Conservation (phyloP, 1,140 invertebrate genomes). For the Lepidurus arcticus region DNA sequence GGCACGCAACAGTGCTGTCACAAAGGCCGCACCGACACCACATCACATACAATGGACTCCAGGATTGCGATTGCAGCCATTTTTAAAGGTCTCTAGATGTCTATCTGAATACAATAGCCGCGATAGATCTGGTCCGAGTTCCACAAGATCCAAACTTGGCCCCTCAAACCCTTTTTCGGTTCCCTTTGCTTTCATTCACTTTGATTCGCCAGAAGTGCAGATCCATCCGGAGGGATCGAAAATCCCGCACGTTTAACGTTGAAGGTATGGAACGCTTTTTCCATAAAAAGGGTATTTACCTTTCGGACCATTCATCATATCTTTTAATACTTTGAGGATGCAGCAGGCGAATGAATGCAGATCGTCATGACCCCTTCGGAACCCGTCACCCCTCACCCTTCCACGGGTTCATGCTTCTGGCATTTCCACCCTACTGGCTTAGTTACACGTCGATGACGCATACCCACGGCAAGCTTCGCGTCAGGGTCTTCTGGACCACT, state of each 20-base stretch:
- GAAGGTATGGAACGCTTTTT: neutral
- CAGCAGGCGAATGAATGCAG: neutral
- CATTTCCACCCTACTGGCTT: slow-evolving; percentile 16
- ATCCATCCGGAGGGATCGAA: neutral
- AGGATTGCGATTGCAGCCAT: neutral
- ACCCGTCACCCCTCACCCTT: neutral
- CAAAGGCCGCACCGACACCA: neutral
- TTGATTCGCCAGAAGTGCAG: too few relatives aligned
- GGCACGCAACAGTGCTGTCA: neutral
- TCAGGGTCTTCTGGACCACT: slow-evolving; percentile 12
- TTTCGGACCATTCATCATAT: neutral
- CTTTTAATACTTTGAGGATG: neutral
- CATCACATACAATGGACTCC: neutral
- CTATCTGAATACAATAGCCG: neutral
- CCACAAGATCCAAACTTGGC: too few relatives aligned
- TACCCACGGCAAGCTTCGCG: neutral
- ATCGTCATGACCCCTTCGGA: neutral
- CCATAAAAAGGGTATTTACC: neutral
- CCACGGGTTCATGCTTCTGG: neutral
- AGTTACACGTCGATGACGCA: slow-evolving; percentile 19
- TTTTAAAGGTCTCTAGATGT: neutral
- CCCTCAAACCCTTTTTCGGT: too few relatives aligned
- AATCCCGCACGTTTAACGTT: neutral
- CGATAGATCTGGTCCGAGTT: too few relatives aligned
- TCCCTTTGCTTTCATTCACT: too few relatives aligned